These are phyloP conservation scores for Heliothis peltigera DNA, from an alignment of 2,888 invertebrate genomes.

Conservation along the genomic window DNA sequence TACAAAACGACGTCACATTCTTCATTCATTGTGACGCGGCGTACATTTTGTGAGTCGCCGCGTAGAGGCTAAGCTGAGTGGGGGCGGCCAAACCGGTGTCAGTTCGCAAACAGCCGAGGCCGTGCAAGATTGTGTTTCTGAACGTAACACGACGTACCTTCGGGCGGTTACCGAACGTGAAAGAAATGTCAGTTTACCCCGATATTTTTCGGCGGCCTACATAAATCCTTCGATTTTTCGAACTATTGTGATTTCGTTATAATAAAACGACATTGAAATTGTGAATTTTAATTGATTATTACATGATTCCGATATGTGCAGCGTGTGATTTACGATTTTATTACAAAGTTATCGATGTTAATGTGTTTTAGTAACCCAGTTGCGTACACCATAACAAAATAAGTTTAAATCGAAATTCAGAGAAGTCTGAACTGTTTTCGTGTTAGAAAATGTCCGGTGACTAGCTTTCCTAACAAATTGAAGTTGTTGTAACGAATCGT, in stretches of 20 bases:
- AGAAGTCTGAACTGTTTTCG: conserved; percentile 57
- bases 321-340: conserved; percentile 48
- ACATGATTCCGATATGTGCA: conserved; percentile 29
- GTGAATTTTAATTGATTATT: conserved; percentile 39
- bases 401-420: conserved; percentile 41
- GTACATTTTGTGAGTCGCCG: conserved; percentile 60
- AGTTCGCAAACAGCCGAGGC: conserved; percentile 81
- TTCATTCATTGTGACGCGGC: conserved; percentile 66
- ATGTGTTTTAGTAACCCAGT: conserved; percentile 43
- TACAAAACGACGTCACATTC: conserved; percentile 59
- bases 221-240: conserved; percentile 43
- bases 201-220: conserved; percentile 64
- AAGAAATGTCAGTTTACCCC: conserved; percentile 74
- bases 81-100: conserved; percentile 68
- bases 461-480: conserved; percentile 49
- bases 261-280: conserved; percentile 42
- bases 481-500: conserved; percentile 52
- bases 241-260: conserved; percentile 39
- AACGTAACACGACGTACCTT: conserved; percentile 69
- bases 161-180: conserved; percentile 71
- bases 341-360: conserved; percentile 41
- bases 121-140: conserved; percentile 76
- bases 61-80: conserved; percentile 56
- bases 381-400: conserved; percentile 40
- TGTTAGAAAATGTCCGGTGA: conserved; percentile 59